A percentile compares a stretch with the other conserved stretches of the same genome.
Evolutionary conservation across 2,888 invertebrate species (phyloP).

Genomic region (Flexamia atlantica): DNA sequence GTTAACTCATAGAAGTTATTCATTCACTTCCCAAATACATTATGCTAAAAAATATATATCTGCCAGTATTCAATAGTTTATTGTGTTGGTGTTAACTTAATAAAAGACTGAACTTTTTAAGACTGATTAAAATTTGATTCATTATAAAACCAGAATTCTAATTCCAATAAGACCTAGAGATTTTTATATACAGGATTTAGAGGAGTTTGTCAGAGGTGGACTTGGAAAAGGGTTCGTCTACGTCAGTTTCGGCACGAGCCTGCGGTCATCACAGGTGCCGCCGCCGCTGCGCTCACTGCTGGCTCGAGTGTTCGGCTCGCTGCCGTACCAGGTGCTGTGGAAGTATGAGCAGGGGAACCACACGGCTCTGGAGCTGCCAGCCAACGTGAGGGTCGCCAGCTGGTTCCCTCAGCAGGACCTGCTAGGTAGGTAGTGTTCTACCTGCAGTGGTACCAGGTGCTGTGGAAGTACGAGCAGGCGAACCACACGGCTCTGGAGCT

Average conservation of each 20-base stretch:
- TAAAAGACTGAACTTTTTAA: too few species aligned
- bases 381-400: constrained; percentile 84
- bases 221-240: constrained; percentile 86
- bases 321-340: constrained; percentile 91
- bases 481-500: constrained; percentile 84
- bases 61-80: too few species aligned
- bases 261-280: constrained; percentile 89
- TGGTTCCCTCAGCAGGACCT: constrained; percentile 83
- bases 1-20: too few species aligned
- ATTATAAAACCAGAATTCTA: too few species aligned
- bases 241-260: constrained; percentile 92
- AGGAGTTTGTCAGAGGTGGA: constrained; percentile 83
- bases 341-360: constrained; percentile 85
- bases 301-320: constrained; percentile 84
- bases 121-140: too few species aligned
- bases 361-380: constrained; percentile 84
- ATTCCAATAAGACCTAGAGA: too few species aligned
- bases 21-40: too few species aligned
- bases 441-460: constrained; percentile 86
- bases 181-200: constrained; percentile 83
- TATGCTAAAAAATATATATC: too few species aligned
- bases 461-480: constrained; percentile 90
- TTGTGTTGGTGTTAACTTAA: too few species aligned
- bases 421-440: constrained; percentile 81
- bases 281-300: constrained; percentile 83